Conservation (phyloP, 2,888 invertebrate species). For the Galeopsomyia nigrocyanea region DNA sequence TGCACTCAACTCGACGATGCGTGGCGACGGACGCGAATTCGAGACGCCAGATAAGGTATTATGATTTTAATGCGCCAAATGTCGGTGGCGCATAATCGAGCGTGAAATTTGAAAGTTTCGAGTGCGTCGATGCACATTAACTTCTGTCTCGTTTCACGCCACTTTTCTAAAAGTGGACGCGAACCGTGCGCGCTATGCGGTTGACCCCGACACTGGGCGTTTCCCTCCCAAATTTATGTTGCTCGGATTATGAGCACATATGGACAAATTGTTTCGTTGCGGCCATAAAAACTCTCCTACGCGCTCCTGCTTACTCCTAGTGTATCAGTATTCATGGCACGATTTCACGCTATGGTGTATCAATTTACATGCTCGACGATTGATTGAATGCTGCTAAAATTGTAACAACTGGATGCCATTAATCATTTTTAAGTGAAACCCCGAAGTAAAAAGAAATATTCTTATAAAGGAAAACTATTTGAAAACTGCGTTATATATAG, state of each 20-base stretch:
- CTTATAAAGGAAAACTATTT: too few relatives aligned
- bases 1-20: constrained; percentile 37
- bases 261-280: background rate
- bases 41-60: constrained; percentile 58
- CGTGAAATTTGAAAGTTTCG: constrained; percentile 68
- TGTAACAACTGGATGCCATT: too few relatives aligned
- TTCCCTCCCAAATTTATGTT: constrained; percentile 20
- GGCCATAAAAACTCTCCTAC: too few relatives aligned
- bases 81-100: constrained; percentile 65
- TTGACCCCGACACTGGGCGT: constrained; percentile 40
- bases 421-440: too few relatives aligned
- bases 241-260: constrained; percentile 29
- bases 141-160: constrained; percentile 56
- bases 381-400: too few relatives aligned
- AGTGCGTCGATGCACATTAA: constrained; percentile 39
- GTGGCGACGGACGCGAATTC: constrained; percentile 52
- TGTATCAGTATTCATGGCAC: too few relatives aligned
- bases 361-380: too few relatives aligned
- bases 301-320: too few relatives aligned
- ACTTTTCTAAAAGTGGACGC: constrained; percentile 50
- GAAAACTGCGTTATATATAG: too few relatives aligned
- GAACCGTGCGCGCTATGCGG: constrained; percentile 23
- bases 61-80: constrained; percentile 66
- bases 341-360: too few relatives aligned
- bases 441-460: too few relatives aligned